Conservation (phyloP, 2,797 vertebrate species). For the Cyclopterus lumpus region DNA sequence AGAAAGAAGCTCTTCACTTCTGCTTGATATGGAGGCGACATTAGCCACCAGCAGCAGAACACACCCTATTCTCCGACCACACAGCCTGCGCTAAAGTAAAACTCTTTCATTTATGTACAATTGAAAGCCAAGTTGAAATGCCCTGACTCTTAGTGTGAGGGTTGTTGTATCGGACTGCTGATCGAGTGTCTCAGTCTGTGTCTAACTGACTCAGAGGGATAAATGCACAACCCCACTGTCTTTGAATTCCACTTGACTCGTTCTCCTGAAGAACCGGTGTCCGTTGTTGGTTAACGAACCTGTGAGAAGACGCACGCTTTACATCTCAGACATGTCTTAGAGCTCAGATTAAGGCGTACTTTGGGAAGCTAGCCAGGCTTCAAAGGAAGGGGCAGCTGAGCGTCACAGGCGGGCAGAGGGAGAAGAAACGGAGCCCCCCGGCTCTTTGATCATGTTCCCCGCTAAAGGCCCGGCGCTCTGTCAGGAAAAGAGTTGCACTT, state of each 20-base stretch:
- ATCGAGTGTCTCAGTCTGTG: background rate
- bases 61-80: background rate
- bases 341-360: constrained; percentile 55
- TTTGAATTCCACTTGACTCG: constrained; percentile 31
- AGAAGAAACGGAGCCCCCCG: constrained; percentile 66
- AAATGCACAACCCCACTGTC: constrained; percentile 4
- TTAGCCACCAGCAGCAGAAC: background rate
- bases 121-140: background rate
- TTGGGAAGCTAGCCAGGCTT: constrained; percentile 57
- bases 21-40: background rate
- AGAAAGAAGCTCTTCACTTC: background rate
- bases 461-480: constrained; percentile 41
- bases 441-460: constrained; percentile 71
- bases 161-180: background rate
- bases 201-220: background rate
- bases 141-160: background rate
- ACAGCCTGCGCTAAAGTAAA: background rate
- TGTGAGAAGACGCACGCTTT: constrained; percentile 60
- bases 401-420: constrained; percentile 60
- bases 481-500: constrained; percentile 50
- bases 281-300: constrained; percentile 56
- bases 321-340: constrained; percentile 68
- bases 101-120: background rate
- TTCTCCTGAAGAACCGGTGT: constrained; percentile 43
- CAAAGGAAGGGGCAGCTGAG: constrained; percentile 66